Evolutionary conservation across 2,888 invertebrate genomes (phyloP).

Genomic region (Sinodicranocentrus sp.): DNA sequence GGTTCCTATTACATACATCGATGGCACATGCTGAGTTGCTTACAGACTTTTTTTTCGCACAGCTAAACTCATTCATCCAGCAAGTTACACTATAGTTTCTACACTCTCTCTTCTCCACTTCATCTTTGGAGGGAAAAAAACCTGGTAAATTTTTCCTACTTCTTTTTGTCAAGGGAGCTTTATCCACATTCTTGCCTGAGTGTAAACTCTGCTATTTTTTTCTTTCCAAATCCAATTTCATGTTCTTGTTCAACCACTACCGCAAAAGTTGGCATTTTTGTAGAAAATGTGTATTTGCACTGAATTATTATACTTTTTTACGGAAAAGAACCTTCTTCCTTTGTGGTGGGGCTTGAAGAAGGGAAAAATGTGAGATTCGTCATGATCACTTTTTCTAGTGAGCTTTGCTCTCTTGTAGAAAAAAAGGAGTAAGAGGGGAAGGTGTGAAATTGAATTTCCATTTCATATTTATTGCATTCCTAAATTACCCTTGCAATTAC

Average conservation of each 20-base stretch:
- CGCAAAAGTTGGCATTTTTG: constrained; percentile 1
- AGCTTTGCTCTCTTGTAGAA: not conserved
- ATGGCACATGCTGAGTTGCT: constrained; percentile 41
- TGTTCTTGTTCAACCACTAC: constrained; percentile 54
- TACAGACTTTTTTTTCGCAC: constrained; percentile 8
- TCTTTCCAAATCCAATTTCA: constrained; percentile 62
- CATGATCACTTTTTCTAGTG: not conserved
- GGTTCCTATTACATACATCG: constrained; percentile 44
- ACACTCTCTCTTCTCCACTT: constrained; percentile 12
- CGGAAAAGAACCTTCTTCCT: no score
- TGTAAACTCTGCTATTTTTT: not conserved
- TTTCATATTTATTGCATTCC: constrained; percentile 53
- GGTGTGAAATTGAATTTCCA: constrained; percentile 63
- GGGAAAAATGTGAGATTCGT: constrained; percentile 3
- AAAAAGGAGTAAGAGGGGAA: constrained; percentile 12
- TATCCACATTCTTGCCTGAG: not conserved
- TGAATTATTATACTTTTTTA: constrained; percentile 18
- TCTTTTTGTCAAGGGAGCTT: not conserved
- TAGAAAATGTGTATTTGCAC: constrained; percentile 6
- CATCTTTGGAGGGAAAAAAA: constrained; percentile 4
- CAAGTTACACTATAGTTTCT: not conserved
- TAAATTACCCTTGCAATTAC: constrained; percentile 58
- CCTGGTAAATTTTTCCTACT: constrained; percentile 7
- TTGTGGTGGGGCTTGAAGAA: not conserved
- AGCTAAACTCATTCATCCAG: constrained; percentile 6